phyloP scores from a whole-genome alignment of 1,140 invertebrate species.

The Panulirus ornatus region DNA sequence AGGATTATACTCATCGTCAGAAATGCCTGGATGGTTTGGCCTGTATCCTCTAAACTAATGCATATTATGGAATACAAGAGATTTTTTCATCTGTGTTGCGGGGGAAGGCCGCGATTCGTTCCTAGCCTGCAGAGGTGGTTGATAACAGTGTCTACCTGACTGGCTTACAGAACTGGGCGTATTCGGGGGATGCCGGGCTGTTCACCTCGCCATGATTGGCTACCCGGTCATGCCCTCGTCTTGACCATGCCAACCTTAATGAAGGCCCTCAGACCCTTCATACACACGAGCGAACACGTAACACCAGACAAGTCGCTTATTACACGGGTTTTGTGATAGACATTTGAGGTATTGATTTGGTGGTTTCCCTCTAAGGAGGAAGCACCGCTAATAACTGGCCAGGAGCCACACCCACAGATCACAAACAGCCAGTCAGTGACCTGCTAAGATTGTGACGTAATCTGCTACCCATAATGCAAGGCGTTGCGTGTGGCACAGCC shows the following conservation, averaged over 20 bases:
- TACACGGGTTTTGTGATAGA: neutral
- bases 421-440: no score
- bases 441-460: no score
- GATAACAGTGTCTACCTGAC: constrained; percentile 18
- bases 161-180: neutral
- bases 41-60: no score
- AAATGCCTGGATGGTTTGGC: no score
- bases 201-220: constrained; percentile 10
- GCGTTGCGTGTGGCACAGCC: neutral
- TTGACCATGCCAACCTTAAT: neutral
- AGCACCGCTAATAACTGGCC: neutral
- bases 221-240: neutral
- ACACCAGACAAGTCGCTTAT: neutral
- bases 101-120: neutral
- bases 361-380: neutral
- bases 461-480: neutral
- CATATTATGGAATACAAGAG: no score
- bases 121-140: constrained; percentile 13
- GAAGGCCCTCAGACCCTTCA: neutral
- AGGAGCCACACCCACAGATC: no score
- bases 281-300: neutral
- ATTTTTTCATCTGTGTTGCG: neutral
- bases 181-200: neutral
- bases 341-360: neutral
- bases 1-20: no score